Evolutionary conservation across 2,888 invertebrate species (phyloP), one percentile per base, ranked within the genome.

Genomic region (Drosophila borealis): DNA sequence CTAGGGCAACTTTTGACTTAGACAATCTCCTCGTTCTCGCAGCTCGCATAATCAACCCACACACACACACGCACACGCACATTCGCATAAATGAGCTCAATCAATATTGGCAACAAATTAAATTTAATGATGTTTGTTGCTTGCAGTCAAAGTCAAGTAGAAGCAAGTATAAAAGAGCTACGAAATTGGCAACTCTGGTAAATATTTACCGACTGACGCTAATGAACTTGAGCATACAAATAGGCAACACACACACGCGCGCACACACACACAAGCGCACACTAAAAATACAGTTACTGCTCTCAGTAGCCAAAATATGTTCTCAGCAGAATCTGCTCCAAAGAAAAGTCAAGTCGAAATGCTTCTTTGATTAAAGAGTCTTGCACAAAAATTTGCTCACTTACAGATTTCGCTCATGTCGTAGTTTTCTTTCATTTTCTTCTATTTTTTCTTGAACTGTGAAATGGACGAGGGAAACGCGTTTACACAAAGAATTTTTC

Each of bases 161-260:
- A 62, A 29, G 5, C 33, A 13, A 51, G 14, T 10, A 25, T 37
- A 57, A 61, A 50, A 64, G 49, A 69, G 63, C 63, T 45, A 37
- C 49, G 41, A 77, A 80, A 77, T 86, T 86, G 83, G 66, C 62
- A 81, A 74, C 76, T 69, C 44, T 56, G 73, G 85, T 57, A 87
- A 89, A 89, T 89, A 89, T 89, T 89, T 88, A 54, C 78, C 67
- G 80, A 85, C 78, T 80, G 88, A 89, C 89, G 88, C 89, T 85
- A 89, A 85, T 85, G 89, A 85, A 85, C 83, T 85, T 80, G 70
- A 70, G 80, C 84, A 86, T 86, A 88, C 83, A 83, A 86, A 80
- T 80, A 62, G 78, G 70, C 67, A 53, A 70, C 63, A 63, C 50
- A 66, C 50, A 46, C 42, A 62, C 42, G 5, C 46, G 45, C 48